phyloP scores from a whole-genome alignment of 2,113 vertebrate genomes.

The Xyliphius kryptos region DNA sequence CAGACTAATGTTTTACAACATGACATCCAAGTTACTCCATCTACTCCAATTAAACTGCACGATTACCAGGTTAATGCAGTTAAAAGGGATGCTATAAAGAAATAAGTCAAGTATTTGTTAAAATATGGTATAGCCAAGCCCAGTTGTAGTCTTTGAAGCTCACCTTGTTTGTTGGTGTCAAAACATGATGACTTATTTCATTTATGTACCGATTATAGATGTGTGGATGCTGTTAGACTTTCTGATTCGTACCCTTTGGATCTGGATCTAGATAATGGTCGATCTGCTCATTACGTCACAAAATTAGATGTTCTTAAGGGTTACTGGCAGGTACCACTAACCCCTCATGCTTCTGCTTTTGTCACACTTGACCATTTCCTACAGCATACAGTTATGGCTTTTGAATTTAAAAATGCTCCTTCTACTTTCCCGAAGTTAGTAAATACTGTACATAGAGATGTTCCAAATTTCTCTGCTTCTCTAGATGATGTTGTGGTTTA shows the following conservation, averaged over 20 bases:
- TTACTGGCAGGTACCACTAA: slow-evolving; percentile 23
- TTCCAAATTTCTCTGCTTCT: background rate
- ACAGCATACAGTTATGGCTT: no score
- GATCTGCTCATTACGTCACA: slow-evolving; percentile 5
- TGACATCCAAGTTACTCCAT: background rate
- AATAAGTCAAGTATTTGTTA: slow-evolving; percentile 19
- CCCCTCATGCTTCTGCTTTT: background rate
- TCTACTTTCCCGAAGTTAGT: background rate
- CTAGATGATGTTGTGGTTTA: background rate
- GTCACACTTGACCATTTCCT: background rate
- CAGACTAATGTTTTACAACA: background rate
- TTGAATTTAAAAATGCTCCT: background rate
- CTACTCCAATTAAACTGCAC: slow-evolving; percentile 10
- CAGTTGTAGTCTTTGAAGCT: no score
- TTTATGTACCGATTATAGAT: slow-evolving; percentile 7
- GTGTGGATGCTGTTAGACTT: slow-evolving; percentile 3
- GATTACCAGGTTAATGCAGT: slow-evolving; percentile 3
- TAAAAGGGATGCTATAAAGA: background rate
- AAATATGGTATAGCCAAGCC: background rate
- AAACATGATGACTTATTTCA: background rate
- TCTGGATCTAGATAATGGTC: background rate
- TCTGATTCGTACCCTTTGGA: slow-evolving; percentile 6
- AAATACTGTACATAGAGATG: background rate
- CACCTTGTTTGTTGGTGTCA: slow-evolving; percentile 8
- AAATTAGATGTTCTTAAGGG: slow-evolving; percentile 21